These are phyloP conservation scores for Zoanthus sansibaricus DNA, from an alignment of 92 coral and sea anemone genomes.

Conservation along the genomic window DNA sequence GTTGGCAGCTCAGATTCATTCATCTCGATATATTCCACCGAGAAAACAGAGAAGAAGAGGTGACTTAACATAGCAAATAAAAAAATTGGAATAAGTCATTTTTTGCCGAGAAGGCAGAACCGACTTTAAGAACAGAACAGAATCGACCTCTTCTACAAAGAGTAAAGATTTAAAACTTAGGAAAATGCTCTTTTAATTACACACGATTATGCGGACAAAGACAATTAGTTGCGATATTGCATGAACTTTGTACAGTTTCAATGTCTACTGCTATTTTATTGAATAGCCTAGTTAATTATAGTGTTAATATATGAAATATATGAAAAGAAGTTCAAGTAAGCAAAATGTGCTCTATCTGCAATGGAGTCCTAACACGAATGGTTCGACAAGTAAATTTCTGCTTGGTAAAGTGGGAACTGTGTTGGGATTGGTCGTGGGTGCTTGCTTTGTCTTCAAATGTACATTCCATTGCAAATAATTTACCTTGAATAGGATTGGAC, in stretches of 20 bases:
- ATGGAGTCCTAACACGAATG: neutral
- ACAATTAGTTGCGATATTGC: neutral
- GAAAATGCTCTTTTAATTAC: neutral
- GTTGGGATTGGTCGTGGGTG: too few relatives aligned
- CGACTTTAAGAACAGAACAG: neutral
- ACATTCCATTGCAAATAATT: too few relatives aligned
- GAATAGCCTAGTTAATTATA: neutral
- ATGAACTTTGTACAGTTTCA: neutral
- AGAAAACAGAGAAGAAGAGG: conserved; percentile 94
- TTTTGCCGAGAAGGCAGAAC: neutral
- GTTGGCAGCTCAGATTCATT: conserved; percentile 98
- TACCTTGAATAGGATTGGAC: too few relatives aligned
- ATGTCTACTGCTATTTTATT: neutral
- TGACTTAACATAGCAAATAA: neutral
- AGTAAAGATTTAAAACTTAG: neutral
- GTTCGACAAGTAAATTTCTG: neutral
- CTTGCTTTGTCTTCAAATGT: too few relatives aligned
- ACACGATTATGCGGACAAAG: neutral
- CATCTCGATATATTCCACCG: conserved; percentile 94
- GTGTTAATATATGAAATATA: neutral
- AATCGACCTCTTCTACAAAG: neutral
- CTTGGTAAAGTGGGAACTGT: neutral
- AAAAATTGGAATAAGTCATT: neutral
- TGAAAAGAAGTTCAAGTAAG: neutral
- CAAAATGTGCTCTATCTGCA: neutral